Percentiles rank a stretch among this genome's conserved stretches.
phyloP scores from a whole-genome alignment of 2,113 vertebrate genomes.

The Rostratula benghalensis region DNA sequence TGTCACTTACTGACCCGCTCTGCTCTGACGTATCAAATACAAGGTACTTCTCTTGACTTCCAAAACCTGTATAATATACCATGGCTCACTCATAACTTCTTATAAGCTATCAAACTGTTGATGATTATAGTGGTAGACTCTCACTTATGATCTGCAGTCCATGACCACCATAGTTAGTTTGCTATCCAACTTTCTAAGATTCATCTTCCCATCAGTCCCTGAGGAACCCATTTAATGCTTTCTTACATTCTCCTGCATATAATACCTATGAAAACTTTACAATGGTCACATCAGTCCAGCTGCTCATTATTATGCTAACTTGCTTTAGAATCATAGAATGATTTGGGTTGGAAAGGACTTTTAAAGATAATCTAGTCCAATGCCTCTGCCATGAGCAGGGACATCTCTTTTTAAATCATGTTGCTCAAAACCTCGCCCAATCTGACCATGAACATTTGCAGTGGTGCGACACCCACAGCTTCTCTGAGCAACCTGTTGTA shows the following conservation, averaged over 20 bases:
- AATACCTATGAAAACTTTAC: not conserved
- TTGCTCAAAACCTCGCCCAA: not conserved
- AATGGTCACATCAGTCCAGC: not conserved
- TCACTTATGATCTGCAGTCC: not conserved
- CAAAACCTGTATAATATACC: not conserved
- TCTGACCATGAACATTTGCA: not conserved
- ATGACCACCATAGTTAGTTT: not conserved
- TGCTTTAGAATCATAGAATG: not conserved
- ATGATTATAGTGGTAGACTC: not conserved
- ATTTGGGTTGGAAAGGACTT: not conserved
- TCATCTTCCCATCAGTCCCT: not conserved
- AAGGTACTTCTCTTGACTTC: not conserved
- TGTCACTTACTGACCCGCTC: not conserved
- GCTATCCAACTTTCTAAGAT: not conserved
- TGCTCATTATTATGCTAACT: not conserved
- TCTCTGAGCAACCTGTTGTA: not conserved
- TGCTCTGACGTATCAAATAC: not conserved
- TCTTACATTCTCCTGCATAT: not conserved
- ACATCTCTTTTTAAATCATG: not conserved
- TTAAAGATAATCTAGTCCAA: not conserved
- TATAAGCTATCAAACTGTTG: not conserved
- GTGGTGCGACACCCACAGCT: not conserved
- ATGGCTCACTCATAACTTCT: not conserved
- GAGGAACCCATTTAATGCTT: not conserved
- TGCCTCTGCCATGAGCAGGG: accelerated